Evolutionary conservation across 2,888 invertebrate genomes (phyloP), one percentile per base, ranked within the genome.

Genomic region (Margaritifera margaritifera): DNA sequence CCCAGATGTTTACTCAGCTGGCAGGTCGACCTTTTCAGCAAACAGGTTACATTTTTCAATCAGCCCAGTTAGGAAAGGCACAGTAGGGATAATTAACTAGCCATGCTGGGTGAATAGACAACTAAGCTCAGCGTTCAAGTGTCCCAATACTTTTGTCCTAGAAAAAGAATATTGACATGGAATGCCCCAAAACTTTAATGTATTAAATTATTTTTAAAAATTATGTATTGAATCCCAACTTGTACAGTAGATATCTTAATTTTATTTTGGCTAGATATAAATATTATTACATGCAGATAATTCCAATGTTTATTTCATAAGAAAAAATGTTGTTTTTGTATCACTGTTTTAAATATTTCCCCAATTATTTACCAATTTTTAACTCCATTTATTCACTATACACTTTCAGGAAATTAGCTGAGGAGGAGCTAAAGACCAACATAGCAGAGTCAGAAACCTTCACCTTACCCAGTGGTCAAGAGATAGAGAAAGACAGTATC

Each of bases 381-480:
- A 11, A 42, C 42, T 42, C 11, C 42, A 42, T 11, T 11, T 42
- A 42, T 42, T 42, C 42, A 42, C 0, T 71, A 58, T 51, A 64
- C 54, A 24, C 65, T 66, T 71, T 55, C 80, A 92, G 94, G 69
- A 92, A 94, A 88, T 89, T 94, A 65, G 95, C 95, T 6, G 94
- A 95, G 84, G 94, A 93, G 68, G 96, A 97, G 91, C 91, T 96
- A 91, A 93, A 94, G 89, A 92, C 95, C 69, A 96, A 95, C 87
- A 93, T 95, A 42, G 80, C 85, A 8, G 81, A 88, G 60, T 84
- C 85, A 27, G 91, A 91, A 80, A 88, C 78, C 2, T 96, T 95
- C 87, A 92, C 92, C 70, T 95, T 97, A 85, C 97, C 96, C 0
- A 92, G 93, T 64, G 93, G 93, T 74, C 94, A 94, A 79, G 94